Conservation (phyloP, 2,113 vertebrate genomes). For the Ciconia stormi region DNA sequence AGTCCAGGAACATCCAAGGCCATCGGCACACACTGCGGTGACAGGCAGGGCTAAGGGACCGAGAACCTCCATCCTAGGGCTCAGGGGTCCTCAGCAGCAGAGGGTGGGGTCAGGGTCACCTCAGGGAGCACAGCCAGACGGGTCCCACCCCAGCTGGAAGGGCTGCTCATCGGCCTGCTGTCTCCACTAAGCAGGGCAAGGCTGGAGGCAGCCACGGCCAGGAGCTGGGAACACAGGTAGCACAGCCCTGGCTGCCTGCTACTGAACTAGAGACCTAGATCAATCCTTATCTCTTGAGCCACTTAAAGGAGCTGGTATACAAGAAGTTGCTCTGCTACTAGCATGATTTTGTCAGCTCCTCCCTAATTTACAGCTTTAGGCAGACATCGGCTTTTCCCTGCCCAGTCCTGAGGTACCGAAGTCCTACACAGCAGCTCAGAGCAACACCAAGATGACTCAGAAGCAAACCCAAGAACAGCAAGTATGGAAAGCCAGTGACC, state of each 20-base stretch:
- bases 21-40: background rate
- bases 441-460: background rate
- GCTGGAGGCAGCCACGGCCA: background rate
- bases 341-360: background rate
- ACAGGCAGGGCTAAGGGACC: background rate
- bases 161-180: background rate
- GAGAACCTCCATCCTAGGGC: background rate
- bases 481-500: background rate
- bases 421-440: background rate
- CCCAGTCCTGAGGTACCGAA: background rate
- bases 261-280: background rate
- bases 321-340: background rate
- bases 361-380: background rate
- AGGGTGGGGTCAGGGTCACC: background rate
- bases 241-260: background rate
- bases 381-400: background rate
- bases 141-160: background rate
- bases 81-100: background rate
- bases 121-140: fast-evolving
- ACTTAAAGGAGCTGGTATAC: background rate
- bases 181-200: background rate
- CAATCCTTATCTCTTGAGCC: background rate
- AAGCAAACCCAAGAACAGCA: background rate
- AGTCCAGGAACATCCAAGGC: background rate
- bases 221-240: background rate